Evolutionary conservation across 2,113 vertebrate genomes (phyloP), one percentile per base, ranked within the genome.

Genomic region (Sturnira hondurensis): DNA sequence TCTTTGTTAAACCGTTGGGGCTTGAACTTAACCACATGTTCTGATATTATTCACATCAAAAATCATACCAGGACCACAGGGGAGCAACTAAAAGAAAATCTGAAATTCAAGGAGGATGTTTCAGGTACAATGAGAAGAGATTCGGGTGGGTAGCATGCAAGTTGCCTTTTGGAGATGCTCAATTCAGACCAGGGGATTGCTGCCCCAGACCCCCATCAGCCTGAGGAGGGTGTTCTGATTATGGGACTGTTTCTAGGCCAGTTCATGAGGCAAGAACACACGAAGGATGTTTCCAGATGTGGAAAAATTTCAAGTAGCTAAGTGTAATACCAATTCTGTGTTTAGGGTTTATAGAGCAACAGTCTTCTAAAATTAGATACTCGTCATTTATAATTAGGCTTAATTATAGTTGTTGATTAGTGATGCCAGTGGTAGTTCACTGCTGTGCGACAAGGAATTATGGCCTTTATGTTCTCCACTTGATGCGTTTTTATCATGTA

Each of bases 401-500:
- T 95, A 92, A 97, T 90, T 90, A 63, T 93, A 95, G 94, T 86
- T 98, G 97, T 94, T 97, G 96, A 97, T 98, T 96, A 96, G 91
- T 65, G 56, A 89, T 80, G 93, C 74, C 78, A 50, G 45, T 80
- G n/a, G 82, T 91, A 67, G 92, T 96, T 95, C 94, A 81, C 41
- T 86, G 92, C 96, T 94, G 74, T 97, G 91, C 85, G 83, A 5
- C 50, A 36, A 68, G 56, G n/a, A 58, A 95, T 87, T 45, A 58
- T 10, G 52, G 91, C 76, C 88, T 96, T 93, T 36, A 47, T 85
- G 38, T 91, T 86, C 56, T 47, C 91, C 24, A 65, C 82, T 74
- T 16, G 36, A 36, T 90, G 43, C 2, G 0, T 89, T 96, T 93
- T 97, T 93, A 36, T 95, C 50, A 16, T 61, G 65, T 47, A 8